Base-by-base conservation (phyloP, 2,797 vertebrate species). In the Lepidocolaptes lacrymiger region DNA sequence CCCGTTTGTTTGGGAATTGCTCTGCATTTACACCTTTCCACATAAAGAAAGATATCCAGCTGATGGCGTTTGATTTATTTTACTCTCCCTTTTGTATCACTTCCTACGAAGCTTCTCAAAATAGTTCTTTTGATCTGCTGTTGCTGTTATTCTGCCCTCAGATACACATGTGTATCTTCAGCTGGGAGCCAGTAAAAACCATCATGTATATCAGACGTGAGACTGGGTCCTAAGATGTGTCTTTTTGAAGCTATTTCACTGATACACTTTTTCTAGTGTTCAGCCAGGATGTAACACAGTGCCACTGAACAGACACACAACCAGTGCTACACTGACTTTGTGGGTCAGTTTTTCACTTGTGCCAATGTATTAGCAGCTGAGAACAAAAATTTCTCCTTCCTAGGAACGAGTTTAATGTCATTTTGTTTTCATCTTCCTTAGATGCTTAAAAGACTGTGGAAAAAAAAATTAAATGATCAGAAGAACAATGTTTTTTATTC, bases 121-220 rank as follows among this genome's bases (percentile, higher is more conserved):
- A 6, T 11, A 5, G 7, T 73, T 54, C 20, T 61, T 80, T 36
- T 49, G 26, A 77, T 78, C 43, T 62, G n/a, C 63, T 62, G 8
- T 20, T 37, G 36, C 46, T 81, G 14, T 74, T 78, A 19, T 67
- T 67, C 82, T 63, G 26, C 46, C 22, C 39, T 66, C 14, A 1
- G 49, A 48, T 32, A 27, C 4, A 3, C 6, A 7, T 2, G 3
- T 14, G 14, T 15, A n/a, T 26, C 34, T 85, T 71, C 46, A 72
- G 46, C 62, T 69, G 36, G 34, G 62, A 34, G 72, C 12, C 46
- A 74, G 49, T 43, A 48, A 71, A 77, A 63, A 21, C 26, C n/a
- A 20, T 11, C 21, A 3, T 0, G 2, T 30, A 6, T 36, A 5
- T 32, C 34, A 54, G 28, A 37, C 28, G 5, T 49, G 64, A 32